Conservation (phyloP, 2,113 vertebrate species). For the Phoxinus phoxinus region DNA sequence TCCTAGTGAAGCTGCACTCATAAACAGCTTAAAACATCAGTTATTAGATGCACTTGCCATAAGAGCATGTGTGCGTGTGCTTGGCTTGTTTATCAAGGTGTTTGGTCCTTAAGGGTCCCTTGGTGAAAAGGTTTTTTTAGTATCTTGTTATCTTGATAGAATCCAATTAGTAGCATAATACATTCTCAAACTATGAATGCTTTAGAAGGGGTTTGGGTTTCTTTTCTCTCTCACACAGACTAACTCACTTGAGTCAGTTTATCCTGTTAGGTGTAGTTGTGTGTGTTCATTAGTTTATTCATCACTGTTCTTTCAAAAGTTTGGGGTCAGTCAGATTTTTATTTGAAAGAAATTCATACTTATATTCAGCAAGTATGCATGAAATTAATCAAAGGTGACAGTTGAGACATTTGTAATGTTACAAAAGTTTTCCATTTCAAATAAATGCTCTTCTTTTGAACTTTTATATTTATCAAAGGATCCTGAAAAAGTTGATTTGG, state of each 20-base stretch:
- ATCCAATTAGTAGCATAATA: constrained; percentile 19
- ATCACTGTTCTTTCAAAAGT: background rate
- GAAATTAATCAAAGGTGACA: background rate
- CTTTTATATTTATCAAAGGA: background rate
- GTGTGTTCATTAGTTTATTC: background rate
- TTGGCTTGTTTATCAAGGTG: constrained; percentile 14
- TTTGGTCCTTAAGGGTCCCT: constrained; percentile 15
- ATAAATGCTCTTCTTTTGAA: background rate
- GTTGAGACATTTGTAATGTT: background rate
- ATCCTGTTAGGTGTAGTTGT: background rate
- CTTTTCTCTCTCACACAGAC: background rate
- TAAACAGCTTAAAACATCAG: constrained; percentile 31
- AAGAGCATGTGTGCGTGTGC: background rate
- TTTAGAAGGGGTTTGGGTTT: background rate
- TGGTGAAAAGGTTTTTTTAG: constrained; percentile 15
- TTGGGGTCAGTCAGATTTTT: background rate
- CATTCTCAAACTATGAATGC: background rate
- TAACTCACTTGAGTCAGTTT: background rate
- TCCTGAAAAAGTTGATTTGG: background rate
- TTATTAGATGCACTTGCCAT: constrained; percentile 38
- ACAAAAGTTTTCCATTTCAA: background rate
- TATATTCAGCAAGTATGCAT: background rate
- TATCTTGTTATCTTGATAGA: constrained; percentile 24
- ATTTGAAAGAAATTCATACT: background rate
- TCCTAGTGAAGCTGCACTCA: background rate